Evolutionary conservation across 2,888 invertebrate species (phyloP).

Genomic region (Autographa pulchrina): DNA sequence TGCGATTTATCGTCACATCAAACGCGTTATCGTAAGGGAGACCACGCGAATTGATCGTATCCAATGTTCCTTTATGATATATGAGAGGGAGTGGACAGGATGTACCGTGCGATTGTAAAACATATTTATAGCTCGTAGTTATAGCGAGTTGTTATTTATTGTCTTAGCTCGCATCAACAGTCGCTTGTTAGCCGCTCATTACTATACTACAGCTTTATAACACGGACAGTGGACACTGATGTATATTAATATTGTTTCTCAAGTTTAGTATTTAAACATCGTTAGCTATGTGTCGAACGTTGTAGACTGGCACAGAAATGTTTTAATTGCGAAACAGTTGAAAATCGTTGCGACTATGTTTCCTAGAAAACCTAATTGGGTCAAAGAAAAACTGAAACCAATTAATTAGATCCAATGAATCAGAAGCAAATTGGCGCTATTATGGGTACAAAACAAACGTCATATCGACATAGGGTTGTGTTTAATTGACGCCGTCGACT

Average conservation of each 20-base stretch:
- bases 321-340: neutral
- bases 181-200: neutral
- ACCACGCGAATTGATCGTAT: slow-evolving; percentile 64
- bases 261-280: neutral
- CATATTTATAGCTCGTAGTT: slow-evolving; percentile 40
- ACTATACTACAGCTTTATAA: neutral
- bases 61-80: slow-evolving; percentile 52
- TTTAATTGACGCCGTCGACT: slow-evolving; percentile 74
- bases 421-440: slow-evolving; percentile 66
- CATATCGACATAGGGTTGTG: slow-evolving; percentile 64
- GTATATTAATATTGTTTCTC: neutral
- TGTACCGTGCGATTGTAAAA: slow-evolving; percentile 40
- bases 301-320: neutral
- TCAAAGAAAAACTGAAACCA: slow-evolving; percentile 43
- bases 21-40: slow-evolving; percentile 68
- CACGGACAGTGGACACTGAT: neutral
- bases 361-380: neutral
- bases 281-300: neutral
- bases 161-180: slow-evolving; percentile 22
- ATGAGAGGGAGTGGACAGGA: slow-evolving; percentile 44
- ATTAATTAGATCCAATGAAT: slow-evolving; percentile 64
- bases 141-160: slow-evolving; percentile 37
- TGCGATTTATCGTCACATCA: slow-evolving; percentile 81
- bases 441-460: slow-evolving; percentile 64
- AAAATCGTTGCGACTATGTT: neutral